Conservation (phyloP, 2,113 vertebrate genomes). For the Catagonus wagneri region DNA sequence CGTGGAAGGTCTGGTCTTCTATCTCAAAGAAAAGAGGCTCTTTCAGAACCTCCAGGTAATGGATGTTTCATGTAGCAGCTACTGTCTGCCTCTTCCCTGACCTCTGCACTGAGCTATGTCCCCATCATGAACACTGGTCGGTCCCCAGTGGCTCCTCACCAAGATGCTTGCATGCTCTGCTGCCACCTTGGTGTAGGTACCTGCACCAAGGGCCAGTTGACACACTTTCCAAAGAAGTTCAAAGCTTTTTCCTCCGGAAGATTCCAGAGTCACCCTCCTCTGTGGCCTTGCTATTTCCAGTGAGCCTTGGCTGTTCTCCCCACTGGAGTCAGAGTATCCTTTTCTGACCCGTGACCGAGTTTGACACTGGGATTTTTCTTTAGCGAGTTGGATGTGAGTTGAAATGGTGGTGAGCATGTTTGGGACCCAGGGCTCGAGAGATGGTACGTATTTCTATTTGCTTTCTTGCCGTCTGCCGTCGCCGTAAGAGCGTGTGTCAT, state of each 20-base stretch:
- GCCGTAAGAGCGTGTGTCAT: rapidly evolving
- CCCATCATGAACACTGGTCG: not conserved
- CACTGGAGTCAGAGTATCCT: not conserved
- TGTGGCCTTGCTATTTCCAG: rapidly evolving
- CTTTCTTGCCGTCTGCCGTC: not conserved
- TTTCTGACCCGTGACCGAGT: not conserved
- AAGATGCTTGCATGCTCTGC: not conserved
- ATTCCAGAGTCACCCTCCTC: not conserved
- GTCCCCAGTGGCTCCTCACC: not conserved
- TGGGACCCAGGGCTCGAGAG: not conserved
- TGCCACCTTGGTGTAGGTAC: not conserved
- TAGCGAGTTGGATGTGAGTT: not conserved
- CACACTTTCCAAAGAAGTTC: not conserved
- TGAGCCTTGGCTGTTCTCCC: not conserved
- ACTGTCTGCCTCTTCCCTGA: not conserved
- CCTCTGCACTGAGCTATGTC: not conserved
- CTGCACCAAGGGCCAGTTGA: not conserved
- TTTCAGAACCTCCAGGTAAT: not conserved
- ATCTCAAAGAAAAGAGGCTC: too few species aligned
- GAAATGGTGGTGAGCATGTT: not conserved
- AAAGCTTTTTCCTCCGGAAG: not conserved
- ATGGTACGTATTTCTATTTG: too few species aligned
- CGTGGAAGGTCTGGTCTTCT: not conserved
- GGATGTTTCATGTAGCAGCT: not conserved
- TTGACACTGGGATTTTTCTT: not conserved